Evolutionary conservation across 1,140 invertebrate genomes (phyloP).

Genomic region (Philotrypesis tridentata): DNA sequence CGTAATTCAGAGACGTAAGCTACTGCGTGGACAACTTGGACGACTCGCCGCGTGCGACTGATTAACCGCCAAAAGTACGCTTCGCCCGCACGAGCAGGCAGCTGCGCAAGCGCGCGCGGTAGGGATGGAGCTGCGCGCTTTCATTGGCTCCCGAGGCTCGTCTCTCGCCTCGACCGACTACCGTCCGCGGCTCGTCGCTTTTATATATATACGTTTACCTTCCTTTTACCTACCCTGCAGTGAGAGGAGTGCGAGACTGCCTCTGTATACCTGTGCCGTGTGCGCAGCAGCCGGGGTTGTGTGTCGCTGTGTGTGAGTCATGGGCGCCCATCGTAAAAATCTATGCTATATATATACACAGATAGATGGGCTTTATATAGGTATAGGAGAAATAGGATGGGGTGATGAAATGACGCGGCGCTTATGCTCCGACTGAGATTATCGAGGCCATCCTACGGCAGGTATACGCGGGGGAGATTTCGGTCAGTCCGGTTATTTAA

Average conservation of each 20-base stretch:
- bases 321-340: background rate
- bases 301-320: background rate
- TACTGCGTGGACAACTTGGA: background rate
- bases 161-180: too few relatives aligned
- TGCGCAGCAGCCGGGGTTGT: too few relatives aligned
- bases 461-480: background rate
- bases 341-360: background rate
- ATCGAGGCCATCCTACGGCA: background rate
- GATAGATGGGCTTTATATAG: too few relatives aligned
- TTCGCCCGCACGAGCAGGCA: slow-evolving; percentile 16
- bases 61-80: slow-evolving; percentile 56
- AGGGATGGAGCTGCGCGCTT: background rate
- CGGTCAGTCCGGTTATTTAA: slow-evolving; percentile 19
- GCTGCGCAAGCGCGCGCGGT: slow-evolving; percentile 42
- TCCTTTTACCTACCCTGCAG: background rate
- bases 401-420: background rate
- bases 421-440: background rate
- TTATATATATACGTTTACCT: background rate
- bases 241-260: too few relatives aligned
- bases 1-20: background rate
- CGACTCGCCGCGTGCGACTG: slow-evolving; percentile 53
- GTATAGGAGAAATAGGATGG: background rate
- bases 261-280: background rate
- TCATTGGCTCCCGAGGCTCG: background rate
- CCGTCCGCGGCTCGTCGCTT: background rate